Evolutionary conservation across 2,888 invertebrate species (phyloP), one percentile per base, ranked within the genome.

Genomic region (Idaea aversata): DNA sequence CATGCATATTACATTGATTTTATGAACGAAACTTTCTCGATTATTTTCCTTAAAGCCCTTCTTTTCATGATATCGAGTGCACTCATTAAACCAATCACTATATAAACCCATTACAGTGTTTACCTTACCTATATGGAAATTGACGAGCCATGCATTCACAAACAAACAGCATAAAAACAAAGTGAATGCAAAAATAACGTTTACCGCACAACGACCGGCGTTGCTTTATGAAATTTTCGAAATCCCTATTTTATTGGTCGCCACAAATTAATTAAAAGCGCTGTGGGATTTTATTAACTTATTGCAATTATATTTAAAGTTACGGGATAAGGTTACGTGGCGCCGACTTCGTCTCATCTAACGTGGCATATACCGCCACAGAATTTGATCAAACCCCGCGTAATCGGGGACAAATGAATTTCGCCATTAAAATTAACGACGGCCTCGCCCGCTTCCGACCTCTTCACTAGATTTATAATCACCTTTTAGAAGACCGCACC

Each of bases 281-380:
- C 81, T 81, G 82, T 77, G 84, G 84, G 84, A 85, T 88, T 88
- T 88, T 88, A 89, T 90, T 88, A 90, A 90, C 87, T 90, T 91
- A 90, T 90, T 87, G 87, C 87, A 87, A 90, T 90, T 88, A 90
- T 86, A 88, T 89, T 89, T 88, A 87, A 88, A 83, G 88, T 89
- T 88, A 86, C 80, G 72, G 79, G 78, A 79, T 77, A 73, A 16
- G 61, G 59, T 25, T 15, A 75, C 74, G 78, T 72, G 74, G 75
- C 76, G 76, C 72, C 73, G 75, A 65, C 77, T 73, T 72, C 72
- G 75, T 75, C 71, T 74, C 74, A 5, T n/a, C 5, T 15, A 77
- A 75, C 79, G 79, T 79, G 81, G 80, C 79, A 79, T 78, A 76
- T 78, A 74, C 75, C 79, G 79, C 77, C 80, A 77, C 81, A 77